Base-by-base conservation (phyloP, 2,888 invertebrate genomes). In the Drosophila buzzatii region DNA sequence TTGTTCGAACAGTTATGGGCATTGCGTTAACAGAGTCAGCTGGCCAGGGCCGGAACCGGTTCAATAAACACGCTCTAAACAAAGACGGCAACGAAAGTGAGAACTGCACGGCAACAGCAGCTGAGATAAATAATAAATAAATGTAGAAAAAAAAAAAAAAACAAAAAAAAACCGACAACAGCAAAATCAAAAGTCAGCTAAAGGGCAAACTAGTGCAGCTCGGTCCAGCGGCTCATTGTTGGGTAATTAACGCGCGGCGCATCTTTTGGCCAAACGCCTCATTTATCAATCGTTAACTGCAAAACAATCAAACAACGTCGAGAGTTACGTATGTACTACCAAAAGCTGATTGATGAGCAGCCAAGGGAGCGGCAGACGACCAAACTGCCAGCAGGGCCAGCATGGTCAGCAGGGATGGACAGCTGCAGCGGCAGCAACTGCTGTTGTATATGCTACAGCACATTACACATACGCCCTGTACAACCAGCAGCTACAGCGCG, bases 241-340 rank as follows among this genome's bases (percentile, higher is more conserved):
- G 52, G 47, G 60, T 72, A 76, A 80, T 76, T 76, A 73, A 73
- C 52, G 49, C 23, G 65, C 23, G 60, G 41, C 45, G 61, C 76
- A 71, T 71, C 66, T 71, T 58, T 69, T 14, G 71, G 61, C 44
- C 68, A 60, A 63, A 56, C 70, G 44, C 47, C 51, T 83, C 78
- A 81, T 88, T 85, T 74, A 83, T 82, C 78, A 88, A 83, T 67
- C 61, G 69, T 59, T 55, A 79, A 80, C 62, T 78, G 62, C 72
- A 71, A 85, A 85, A 71, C 67, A 65, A 78, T 79, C 67, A 65
- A 53, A 55, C 59, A 73, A 41, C 37, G 14, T 59, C 44, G 16
- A 66, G 37, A 57, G 58, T 52, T 47, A 20, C 20, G 39, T 68
- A 12, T 23, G 39, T 55, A 27, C 51, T 10, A 44, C 23, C 44